A percentile compares a stretch with the other conserved stretches of the same genome.
phyloP scores from a whole-genome alignment of 2,797 vertebrate species.

The Tapera naevia region DNA sequence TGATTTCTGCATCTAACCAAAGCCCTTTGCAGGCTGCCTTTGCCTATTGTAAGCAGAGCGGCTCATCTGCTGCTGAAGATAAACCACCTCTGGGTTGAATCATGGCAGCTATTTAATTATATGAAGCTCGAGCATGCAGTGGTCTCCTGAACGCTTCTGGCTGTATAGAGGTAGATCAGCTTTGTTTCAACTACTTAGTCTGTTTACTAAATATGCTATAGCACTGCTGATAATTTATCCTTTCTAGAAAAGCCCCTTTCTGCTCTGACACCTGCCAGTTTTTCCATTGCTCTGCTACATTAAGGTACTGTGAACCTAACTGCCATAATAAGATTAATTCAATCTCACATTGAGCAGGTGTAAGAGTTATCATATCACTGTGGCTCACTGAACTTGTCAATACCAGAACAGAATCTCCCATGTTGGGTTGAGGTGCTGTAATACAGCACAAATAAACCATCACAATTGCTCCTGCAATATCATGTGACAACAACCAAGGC shows the following conservation, averaged over 20 bases:
- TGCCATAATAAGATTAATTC: background rate
- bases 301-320: rapidly evolving
- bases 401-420: background rate
- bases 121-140: background rate
- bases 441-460: background rate
- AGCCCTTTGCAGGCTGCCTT: background rate
- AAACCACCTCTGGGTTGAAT: background rate
- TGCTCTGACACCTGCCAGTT: background rate
- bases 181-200: background rate
- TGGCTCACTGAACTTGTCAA: background rate
- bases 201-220: background rate
- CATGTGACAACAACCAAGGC: background rate
- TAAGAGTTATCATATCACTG: background rate
- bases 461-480: background rate
- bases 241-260: background rate
- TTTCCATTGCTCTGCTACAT: background rate
- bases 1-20: background rate
- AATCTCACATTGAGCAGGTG: background rate
- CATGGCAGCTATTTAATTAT: background rate
- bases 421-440: rapidly evolving
- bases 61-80: conserved; percentile 13
- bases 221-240: background rate
- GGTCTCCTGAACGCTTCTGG: background rate
- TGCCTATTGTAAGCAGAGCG: background rate
- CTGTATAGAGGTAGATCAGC: background rate